phyloP scores from a whole-genome alignment of 1,140 invertebrate species.

The Andricus grossulariae region DNA sequence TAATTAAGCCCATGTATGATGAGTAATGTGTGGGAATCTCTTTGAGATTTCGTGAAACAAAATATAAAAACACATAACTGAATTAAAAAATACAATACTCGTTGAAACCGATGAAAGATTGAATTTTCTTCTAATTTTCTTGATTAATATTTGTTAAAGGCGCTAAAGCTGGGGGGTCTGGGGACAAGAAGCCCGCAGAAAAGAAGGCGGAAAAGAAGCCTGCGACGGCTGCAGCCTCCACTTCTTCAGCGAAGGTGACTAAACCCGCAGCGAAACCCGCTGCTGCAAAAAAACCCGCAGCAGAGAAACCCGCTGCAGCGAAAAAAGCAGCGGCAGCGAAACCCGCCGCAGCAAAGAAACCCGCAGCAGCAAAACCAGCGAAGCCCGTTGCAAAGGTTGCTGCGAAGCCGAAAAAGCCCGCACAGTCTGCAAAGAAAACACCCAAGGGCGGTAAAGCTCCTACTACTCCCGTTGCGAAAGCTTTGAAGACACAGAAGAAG shows the following conservation, averaged over 20 bases:
- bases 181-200: conserved; percentile 81
- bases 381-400: not conserved
- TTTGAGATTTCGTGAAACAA: conserved; percentile 75
- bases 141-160: conserved; percentile 52
- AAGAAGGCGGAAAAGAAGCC: conserved; percentile 80
- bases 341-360: not conserved
- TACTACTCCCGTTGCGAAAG: conserved; percentile 75
- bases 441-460: conserved; percentile 75
- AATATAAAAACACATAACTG: conserved; percentile 61
- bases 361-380: not conserved
- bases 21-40: conserved; percentile 79
- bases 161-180: conserved; percentile 70
- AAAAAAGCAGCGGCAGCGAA: not conserved
- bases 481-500: conserved; percentile 87
- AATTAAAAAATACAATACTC: conserved; percentile 42
- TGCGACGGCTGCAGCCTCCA: conserved; percentile 67
- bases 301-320: not conserved
- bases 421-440: conserved; percentile 75
- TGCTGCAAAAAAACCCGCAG: not conserved
- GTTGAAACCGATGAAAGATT: not conserved
- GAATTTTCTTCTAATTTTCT: conserved; percentile 47
- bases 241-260: conserved; percentile 43
- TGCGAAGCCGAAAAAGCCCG: conserved; percentile 53
- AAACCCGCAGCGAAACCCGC: conserved; percentile 62
- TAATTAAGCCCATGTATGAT: conserved; percentile 59